A percentile compares a stretch with the other conserved stretches of the same genome.
Evolutionary conservation across 2,888 invertebrate genomes (phyloP).

Genomic region (Meteorus colon): DNA sequence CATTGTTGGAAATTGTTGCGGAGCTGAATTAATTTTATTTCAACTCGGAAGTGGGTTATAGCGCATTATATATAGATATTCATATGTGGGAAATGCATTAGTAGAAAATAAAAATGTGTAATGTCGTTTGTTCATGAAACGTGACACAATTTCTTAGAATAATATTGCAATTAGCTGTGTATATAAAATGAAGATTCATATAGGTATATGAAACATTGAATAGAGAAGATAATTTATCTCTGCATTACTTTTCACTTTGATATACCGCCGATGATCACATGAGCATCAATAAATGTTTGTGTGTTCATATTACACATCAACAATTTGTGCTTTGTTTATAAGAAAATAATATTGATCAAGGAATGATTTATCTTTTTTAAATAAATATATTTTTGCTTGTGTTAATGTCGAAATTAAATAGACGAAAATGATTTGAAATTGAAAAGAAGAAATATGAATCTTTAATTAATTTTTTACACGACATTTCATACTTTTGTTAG

Average conservation of each 20-base stretch:
- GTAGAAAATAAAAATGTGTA: not conserved
- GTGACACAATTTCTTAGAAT: conserved; percentile 34
- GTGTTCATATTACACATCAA: too few relatives aligned
- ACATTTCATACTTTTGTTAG: too few relatives aligned
- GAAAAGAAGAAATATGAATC: too few relatives aligned
- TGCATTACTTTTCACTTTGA: conserved; percentile 16
- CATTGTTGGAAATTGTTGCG: not conserved
- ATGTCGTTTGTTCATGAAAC: conserved; percentile 5
- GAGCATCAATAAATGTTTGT: too few relatives aligned
- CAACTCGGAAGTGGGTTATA: not conserved
- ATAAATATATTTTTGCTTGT: too few relatives aligned
- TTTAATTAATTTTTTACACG: too few relatives aligned
- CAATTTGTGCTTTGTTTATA: too few relatives aligned
- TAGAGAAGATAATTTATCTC: not conserved
- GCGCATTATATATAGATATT: not conserved
- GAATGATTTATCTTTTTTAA: too few relatives aligned
- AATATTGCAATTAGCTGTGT: conserved; percentile 20
- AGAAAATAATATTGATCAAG: too few relatives aligned
- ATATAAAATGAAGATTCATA: not conserved
- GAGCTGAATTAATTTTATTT: not conserved
- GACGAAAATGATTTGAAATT: too few relatives aligned
- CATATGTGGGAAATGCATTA: not conserved
- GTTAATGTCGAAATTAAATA: too few relatives aligned
- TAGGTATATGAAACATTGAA: not conserved
- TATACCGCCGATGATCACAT: not conserved